These are phyloP conservation scores for Glaucopsyche alexis DNA, from an alignment of 2,888 invertebrate genomes.

Conservation along the genomic window DNA sequence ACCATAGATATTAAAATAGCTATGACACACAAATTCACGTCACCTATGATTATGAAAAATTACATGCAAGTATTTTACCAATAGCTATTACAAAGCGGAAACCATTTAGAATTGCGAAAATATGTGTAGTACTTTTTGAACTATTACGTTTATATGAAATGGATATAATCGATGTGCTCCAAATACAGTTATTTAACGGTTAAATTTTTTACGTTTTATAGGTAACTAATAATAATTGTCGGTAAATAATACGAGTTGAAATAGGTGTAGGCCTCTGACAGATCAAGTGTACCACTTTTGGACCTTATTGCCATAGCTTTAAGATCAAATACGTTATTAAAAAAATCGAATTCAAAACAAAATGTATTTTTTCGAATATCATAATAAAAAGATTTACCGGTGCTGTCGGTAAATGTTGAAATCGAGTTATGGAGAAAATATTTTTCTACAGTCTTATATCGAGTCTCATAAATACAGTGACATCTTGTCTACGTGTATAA, in stretches of 20 bases:
- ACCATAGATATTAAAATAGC: too few species aligned
- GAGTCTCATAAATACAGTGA: too few species aligned
- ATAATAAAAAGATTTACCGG: too few species aligned
- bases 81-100: slow-evolving; percentile 9
- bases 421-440: too few species aligned
- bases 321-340: too few species aligned
- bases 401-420: too few species aligned
- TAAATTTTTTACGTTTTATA: neutral
- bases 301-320: too few species aligned
- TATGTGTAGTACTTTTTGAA: neutral
- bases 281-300: too few species aligned
- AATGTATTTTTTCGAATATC: too few species aligned
- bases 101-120: slow-evolving; percentile 1
- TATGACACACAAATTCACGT: neutral
- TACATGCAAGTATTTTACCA: neutral
- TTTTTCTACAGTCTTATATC: neutral
- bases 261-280: too few species aligned
- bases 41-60: slow-evolving; percentile 16
- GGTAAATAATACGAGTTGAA: too few species aligned
- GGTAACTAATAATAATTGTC: neutral
- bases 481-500: neutral
- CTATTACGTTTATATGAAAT: slow-evolving; percentile 13
- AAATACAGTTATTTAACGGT: neutral
- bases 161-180: neutral
- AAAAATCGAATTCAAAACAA: too few species aligned